Percentiles rank a stretch among this genome's conserved stretches.
phyloP scores from a whole-genome alignment of 2,888 invertebrate genomes.

The Drosophila mayaguana region DNA sequence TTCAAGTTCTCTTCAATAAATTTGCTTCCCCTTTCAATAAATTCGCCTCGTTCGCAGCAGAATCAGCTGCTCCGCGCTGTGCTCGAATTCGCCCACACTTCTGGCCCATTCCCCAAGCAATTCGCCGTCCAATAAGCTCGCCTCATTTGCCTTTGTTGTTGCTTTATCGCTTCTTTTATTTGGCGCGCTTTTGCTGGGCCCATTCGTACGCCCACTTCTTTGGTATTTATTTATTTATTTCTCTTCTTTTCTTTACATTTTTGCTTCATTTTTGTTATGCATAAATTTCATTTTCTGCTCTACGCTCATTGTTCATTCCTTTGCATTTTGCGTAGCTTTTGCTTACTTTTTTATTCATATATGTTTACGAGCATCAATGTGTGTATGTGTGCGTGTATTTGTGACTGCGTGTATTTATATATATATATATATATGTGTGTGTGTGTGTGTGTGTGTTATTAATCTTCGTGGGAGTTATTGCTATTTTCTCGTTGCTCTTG shows the following conservation, averaged over 20 bases:
- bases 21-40: no score
- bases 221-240: constrained; percentile 20
- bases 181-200: constrained; percentile 70
- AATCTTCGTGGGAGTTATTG: constrained; percentile 84
- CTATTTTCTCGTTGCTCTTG: constrained; percentile 57
- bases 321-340: constrained; percentile 51
- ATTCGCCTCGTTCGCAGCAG: background rate
- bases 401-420: constrained; percentile 37
- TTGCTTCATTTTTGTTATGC: constrained; percentile 51
- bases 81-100: constrained; percentile 9
- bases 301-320: constrained; percentile 66
- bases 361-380: constrained; percentile 52
- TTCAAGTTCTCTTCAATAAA: background rate
- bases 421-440: constrained; percentile 14
- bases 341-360: constrained; percentile 48
- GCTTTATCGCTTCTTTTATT: constrained; percentile 53
- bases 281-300: constrained; percentile 75
- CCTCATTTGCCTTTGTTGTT: constrained; percentile 33
- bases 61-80: background rate
- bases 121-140: constrained; percentile 17
- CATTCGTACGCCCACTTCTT: constrained; percentile 51
- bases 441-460: constrained; percentile 62
- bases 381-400: constrained; percentile 17
- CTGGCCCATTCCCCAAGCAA: constrained; percentile 4
- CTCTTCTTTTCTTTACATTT: constrained; percentile 11